Evolutionary conservation across 2,113 vertebrate species (phyloP), one percentile per base, ranked within the genome.

Genomic region (Otus sunia): DNA sequence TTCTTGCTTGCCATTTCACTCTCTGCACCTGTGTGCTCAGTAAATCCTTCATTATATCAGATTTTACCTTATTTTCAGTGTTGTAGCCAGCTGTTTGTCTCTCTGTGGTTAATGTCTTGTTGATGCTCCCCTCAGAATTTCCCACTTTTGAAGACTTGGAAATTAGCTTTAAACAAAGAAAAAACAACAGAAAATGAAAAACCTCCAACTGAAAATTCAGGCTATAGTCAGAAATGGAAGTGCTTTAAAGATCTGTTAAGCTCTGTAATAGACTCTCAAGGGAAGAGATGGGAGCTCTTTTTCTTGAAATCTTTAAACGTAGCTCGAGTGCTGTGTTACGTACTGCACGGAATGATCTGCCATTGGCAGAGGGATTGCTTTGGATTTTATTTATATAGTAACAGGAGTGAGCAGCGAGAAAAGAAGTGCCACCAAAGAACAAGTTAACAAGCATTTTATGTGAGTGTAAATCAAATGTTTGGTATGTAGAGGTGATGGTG

Each of bases 281-380:
- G 64, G 50, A 29, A 55, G 41, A 59, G 41, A 6, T 5, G 12
- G 49, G 74, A 85, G 43, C 17, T 27, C 22, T 59, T 27, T 45
- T 43, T 12, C 21, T 20, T 36, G 29, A 41, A 37, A 41, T 60
- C 23, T 50, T 69, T 58, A 14, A 63, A 14, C 2, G 34, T 21
- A 49, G 81, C 63, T 92, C 29, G 11, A 59, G 25, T 10, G 18
- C 58, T 34, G 26, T 5, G 30, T 45, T 37, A 9, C 0, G 6
- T 26, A 8, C 32, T 22, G 37, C 39, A 3, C 0, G 18, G 62
- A 71, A 15, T 21, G 26, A 16, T 4, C 34, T 0, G 0, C 29
- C 58, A 0, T 1, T 23, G 75, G 64, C 56, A 52, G 36, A 36
- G 60, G 64, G 55, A 14, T 8, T 59, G 27, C 69, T 62, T 9